Evolutionary conservation across 2,888 invertebrate species (phyloP), one percentile per base, ranked within the genome.

Genomic region (Sarcophaga variegata): DNA sequence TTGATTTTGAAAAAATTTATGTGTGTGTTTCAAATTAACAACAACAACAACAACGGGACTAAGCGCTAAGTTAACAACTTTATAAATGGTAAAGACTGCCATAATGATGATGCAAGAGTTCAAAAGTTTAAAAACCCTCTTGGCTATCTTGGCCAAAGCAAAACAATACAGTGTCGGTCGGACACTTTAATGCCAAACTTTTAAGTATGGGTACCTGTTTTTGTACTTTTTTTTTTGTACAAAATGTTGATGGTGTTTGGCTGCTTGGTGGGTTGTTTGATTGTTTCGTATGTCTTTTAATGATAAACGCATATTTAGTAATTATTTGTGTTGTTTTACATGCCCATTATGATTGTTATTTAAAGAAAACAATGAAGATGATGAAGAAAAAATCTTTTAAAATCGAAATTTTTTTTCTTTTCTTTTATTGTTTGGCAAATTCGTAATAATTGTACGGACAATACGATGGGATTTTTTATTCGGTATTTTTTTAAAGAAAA

Each of bases 251-350:
- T 47, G 59, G 45, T 67, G 74, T 4, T 20, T 12, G 17, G 12
- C 47, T 62, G 69, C n/a, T 1, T 75, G 62, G 12, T 27, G 12
- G 64, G 45, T 22, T 22, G 63, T 62, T 22, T 62, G 83, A 27
- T 75, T 4, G 77, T 54, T 54, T 54, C 54, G 17, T 14, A 14
- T 54, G 78, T 76, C 67, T 78, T 63, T 81, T 78, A 85, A 78
- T 76, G 78, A 78, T 81, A 78, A 83, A 84, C 84, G 87, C 87
- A 79, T 84, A 79, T 87, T 37, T 78, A 79, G 84, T 82, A 82
- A 87, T 87, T 87, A 84, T 87, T 84, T 82, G 72, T 67, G 82
- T 85, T 86, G 83, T 84, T 84, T 37, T 71, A 87, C 84, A 69
- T 63, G 81, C 66, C 80, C 69, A 84, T 84, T 86, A 81, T 76